Conservation (phyloP, 2,113 vertebrate species). For the Mixornis gularis region DNA sequence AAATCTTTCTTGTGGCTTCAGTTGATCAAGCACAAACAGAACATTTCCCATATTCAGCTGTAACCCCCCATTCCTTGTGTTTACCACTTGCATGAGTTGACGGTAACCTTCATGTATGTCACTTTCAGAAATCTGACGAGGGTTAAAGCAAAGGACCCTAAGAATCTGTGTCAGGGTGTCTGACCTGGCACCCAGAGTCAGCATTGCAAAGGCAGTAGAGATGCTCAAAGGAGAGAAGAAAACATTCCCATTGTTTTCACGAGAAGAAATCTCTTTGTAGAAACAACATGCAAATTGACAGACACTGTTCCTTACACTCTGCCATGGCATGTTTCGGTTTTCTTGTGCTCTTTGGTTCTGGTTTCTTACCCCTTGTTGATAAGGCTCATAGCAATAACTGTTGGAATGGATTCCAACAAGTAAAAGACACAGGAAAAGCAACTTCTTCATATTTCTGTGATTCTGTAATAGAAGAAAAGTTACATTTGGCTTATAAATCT, state of each 20-base stretch:
- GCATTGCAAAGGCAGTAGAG: constrained; percentile 74
- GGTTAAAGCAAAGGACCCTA: constrained; percentile 71
- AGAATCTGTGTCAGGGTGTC: constrained; percentile 77
- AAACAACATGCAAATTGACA: constrained; percentile 73
- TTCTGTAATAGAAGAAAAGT: constrained; percentile 48
- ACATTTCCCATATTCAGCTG: constrained; percentile 72
- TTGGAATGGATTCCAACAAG: constrained; percentile 39
- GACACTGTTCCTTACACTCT: not conserved
- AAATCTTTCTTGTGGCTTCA: constrained; percentile 67
- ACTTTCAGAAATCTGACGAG: constrained; percentile 27
- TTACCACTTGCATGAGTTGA: constrained; percentile 73
- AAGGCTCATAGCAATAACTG: constrained; percentile 28
- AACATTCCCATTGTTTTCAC: constrained; percentile 57
- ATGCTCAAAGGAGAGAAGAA: constrained; percentile 82
- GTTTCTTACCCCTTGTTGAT: not conserved
- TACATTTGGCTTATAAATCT: not conserved
- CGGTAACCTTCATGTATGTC: constrained; percentile 72
- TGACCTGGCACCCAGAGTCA: constrained; percentile 77
- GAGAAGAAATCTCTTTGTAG: constrained; percentile 72
- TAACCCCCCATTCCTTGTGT: constrained; percentile 54
- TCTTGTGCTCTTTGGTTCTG: not conserved
- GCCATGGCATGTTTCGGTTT: not conserved
- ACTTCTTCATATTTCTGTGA: constrained; percentile 57
- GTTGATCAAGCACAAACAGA: constrained; percentile 64
- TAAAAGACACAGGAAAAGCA: constrained; percentile 49